Base-by-base conservation (phyloP, 2,797 vertebrate genomes). In the Bucorvus abyssinicus region DNA sequence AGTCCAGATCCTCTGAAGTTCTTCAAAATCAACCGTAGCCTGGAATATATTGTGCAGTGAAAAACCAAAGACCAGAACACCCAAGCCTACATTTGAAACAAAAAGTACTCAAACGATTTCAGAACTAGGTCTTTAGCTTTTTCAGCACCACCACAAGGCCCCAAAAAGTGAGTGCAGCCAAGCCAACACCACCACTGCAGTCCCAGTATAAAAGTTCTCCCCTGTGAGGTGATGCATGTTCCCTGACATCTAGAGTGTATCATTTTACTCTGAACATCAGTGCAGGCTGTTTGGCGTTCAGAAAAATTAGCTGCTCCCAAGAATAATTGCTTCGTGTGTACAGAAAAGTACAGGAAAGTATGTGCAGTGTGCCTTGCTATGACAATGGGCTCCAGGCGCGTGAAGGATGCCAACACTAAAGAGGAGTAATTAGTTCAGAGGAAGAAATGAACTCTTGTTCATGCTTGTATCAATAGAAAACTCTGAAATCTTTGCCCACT, bases 401-500 rank as follows among this genome's bases (percentile, higher is more conserved):
- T 7, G 50, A 73, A 90, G 55, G 68, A 81, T 78, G 65, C 20
- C 60, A 87, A 22, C 27, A 30, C 6, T 61, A 59, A 80, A 47
- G 60, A 78, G 40, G 45, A 52, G 13, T 38, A 82, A 75, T 59
- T 71, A 87, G 47, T 61, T 79, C 32, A 87, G 82, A 81, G 47
- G 55, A 86, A 81, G 38, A 90, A 78, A 77, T 36, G 22, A 94
- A 68, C 55, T 85, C 9, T 4, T 64, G 29, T 56, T 60, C 73
- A 42, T 52, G 34, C n/a, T 61, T 81, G 18, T 36, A 88, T 91
- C 76, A 88, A 55, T 5, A 86, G 22, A 88, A 94, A 87, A 89
- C 87, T 40, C 50, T 32, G 61, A 93, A 91, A 57, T 90, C 77
- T 93, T 76, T 86, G 55, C 34, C 73, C 59, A 32, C 63, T 73